Evolutionary conservation across 2,888 invertebrate species (phyloP).

Genomic region (Cheilosia scutellata): DNA sequence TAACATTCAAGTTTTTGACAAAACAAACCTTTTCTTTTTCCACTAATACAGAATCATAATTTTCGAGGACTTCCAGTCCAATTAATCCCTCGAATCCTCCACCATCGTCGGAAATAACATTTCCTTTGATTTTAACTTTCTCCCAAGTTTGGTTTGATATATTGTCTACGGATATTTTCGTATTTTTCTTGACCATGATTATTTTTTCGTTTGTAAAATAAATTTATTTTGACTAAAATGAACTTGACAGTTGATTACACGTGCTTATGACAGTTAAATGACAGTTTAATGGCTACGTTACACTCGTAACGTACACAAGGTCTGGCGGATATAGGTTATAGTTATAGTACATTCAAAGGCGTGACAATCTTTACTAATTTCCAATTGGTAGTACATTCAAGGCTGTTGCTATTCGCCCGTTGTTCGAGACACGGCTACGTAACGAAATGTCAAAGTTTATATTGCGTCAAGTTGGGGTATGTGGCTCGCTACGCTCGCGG

Average conservation of each 20-base stretch:
- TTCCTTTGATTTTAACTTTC: constrained; percentile 87
- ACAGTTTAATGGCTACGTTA: neutral
- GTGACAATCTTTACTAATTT: no score
- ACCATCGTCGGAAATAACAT: constrained; percentile 83
- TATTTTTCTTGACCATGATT: constrained; percentile 37
- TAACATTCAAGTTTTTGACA: neutral
- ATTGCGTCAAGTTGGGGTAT: no score
- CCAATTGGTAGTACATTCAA: no score
- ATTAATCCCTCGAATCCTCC: constrained; percentile 88
- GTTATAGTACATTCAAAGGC: no score
- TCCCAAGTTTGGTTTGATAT: constrained; percentile 85
- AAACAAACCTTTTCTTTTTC: constrained; percentile 83
- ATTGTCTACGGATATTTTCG: constrained; percentile 24
- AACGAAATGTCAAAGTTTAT: no score
- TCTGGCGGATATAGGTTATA: neutral
- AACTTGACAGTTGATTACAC: constrained; percentile 32
- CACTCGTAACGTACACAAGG: neutral
- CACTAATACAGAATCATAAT: constrained; percentile 86
- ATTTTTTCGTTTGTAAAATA: neutral
- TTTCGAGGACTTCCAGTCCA: constrained; percentile 91
- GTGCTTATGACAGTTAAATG: constrained; percentile 5
- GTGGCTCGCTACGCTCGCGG: no score
- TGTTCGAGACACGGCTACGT: no score
- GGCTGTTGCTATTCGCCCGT: no score
- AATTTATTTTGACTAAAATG: neutral